These are phyloP conservation scores for Nomada flava DNA, from an alignment of 2,888 invertebrate genomes.

Conservation along the genomic window DNA sequence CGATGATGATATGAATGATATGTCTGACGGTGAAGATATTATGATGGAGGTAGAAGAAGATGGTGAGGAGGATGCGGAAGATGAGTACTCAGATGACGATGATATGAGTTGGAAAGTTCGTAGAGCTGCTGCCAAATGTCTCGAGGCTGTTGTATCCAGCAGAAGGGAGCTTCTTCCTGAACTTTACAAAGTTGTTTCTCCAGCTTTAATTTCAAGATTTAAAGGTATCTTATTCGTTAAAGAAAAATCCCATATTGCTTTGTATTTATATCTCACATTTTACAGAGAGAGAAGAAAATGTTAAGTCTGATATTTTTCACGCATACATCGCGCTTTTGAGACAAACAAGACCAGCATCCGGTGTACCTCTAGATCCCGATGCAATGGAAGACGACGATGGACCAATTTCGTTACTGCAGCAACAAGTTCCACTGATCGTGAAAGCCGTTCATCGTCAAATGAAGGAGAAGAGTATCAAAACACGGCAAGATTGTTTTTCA, in stretches of 20 bases:
- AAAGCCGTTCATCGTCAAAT: slow-evolving; percentile 95
- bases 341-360: slow-evolving; percentile 92
- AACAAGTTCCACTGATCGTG: slow-evolving; percentile 91
- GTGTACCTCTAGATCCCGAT: slow-evolving; percentile 88
- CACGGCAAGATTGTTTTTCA: slow-evolving; percentile 96
- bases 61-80: slow-evolving; percentile 90
- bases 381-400: slow-evolving; percentile 91
- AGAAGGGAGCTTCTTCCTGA: slow-evolving; percentile 95
- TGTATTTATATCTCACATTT: slow-evolving; percentile 43
- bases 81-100: slow-evolving; percentile 99
- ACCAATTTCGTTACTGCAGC: slow-evolving; percentile 86
- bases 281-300: slow-evolving; percentile 98
- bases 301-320: slow-evolving; percentile 98
- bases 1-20: slow-evolving; percentile 93
- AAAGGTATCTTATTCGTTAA: slow-evolving; percentile 87
- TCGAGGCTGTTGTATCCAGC: slow-evolving; percentile 97
- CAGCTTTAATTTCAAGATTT: slow-evolving; percentile 95
- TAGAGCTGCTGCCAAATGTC: slow-evolving; percentile 98
- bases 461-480: slow-evolving; percentile 93
- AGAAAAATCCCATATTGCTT: background rate
- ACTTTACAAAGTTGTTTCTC: slow-evolving; percentile 95
- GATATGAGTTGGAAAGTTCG: slow-evolving; percentile 99
- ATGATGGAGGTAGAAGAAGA: slow-evolving; percentile 89
- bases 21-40: slow-evolving; percentile 89
- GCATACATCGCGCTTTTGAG: slow-evolving; percentile 97